phyloP scores from a whole-genome alignment of 2,113 vertebrate species.

The Pelecanus crispus region DNA sequence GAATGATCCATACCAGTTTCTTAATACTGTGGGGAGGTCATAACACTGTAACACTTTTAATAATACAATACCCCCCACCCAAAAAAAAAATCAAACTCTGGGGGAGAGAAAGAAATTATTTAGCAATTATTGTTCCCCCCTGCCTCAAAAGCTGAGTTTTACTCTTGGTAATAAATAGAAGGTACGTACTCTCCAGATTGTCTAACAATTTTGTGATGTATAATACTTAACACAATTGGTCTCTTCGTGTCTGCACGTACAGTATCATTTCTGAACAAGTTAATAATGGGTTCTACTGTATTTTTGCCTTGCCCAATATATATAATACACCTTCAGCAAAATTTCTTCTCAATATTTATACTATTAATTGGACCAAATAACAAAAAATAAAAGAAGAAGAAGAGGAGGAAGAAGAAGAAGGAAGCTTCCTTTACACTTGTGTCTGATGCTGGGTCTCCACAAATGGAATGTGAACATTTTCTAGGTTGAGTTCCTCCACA shows the following conservation, averaged over 20 bases:
- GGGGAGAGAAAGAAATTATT: neutral
- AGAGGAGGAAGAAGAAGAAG: neutral
- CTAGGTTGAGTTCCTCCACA: slow-evolving; percentile 79
- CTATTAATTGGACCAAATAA: slow-evolving; percentile 21
- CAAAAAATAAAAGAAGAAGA: neutral
- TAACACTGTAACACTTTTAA: slow-evolving; percentile 63
- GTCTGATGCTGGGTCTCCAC: slow-evolving; percentile 91
- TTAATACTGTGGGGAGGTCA: slow-evolving; percentile 52
- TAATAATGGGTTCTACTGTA: slow-evolving; percentile 29
- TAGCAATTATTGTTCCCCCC: neutral
- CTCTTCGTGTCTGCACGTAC: slow-evolving; percentile 41
- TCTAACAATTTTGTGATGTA: slow-evolving; percentile 30
- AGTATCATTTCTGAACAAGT: slow-evolving; percentile 36
- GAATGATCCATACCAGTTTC: neutral
- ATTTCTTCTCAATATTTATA: slow-evolving; percentile 32
- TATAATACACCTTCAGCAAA: slow-evolving; percentile 37
- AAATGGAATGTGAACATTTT: slow-evolving; percentile 76
- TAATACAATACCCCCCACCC: slow-evolving; percentile 26
- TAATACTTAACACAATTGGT: neutral
- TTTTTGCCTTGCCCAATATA: slow-evolving; percentile 53
- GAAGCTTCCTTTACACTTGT: slow-evolving; percentile 79
- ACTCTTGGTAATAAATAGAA: slow-evolving; percentile 37
- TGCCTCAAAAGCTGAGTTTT: slow-evolving; percentile 6
- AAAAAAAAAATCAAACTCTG: neutral
- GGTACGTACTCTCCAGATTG: slow-evolving; percentile 32